Conservation (phyloP, 2,797 vertebrate species). For the Pseudochromis fuscus region DNA sequence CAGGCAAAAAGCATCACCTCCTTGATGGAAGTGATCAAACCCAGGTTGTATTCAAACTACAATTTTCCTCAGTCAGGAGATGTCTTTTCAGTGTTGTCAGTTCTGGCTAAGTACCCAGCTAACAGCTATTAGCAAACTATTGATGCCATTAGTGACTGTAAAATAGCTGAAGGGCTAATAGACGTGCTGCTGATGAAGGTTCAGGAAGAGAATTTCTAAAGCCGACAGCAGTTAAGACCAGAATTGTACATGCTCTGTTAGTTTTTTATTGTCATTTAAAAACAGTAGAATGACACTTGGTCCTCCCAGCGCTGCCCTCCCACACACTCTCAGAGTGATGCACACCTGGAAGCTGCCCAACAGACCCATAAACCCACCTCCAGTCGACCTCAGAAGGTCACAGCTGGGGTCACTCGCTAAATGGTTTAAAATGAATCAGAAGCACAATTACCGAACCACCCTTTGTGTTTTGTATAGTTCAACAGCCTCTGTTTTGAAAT, state of each 20-base stretch:
- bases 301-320: background rate
- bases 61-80: background rate
- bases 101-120: background rate
- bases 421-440: background rate
- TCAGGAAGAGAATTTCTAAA: conserved; percentile 1
- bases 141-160: background rate
- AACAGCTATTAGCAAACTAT: background rate
- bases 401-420: background rate
- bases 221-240: too few species aligned
- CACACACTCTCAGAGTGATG: conserved; percentile 8
- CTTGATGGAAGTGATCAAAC: too few species aligned
- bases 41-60: too few species aligned
- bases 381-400: conserved; percentile 7
- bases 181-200: background rate
- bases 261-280: conserved; percentile 9
- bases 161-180: background rate
- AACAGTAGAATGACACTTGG: background rate
- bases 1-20: too few species aligned
- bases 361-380: conserved; percentile 6
- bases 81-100: too few species aligned
- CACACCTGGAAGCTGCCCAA: background rate
- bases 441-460: background rate
- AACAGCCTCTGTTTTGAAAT: background rate
- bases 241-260: background rate
- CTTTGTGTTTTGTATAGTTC: background rate